Evolutionary conservation across 1,140 invertebrate species (phyloP).

Genomic region (Medauroidea extradentata): DNA sequence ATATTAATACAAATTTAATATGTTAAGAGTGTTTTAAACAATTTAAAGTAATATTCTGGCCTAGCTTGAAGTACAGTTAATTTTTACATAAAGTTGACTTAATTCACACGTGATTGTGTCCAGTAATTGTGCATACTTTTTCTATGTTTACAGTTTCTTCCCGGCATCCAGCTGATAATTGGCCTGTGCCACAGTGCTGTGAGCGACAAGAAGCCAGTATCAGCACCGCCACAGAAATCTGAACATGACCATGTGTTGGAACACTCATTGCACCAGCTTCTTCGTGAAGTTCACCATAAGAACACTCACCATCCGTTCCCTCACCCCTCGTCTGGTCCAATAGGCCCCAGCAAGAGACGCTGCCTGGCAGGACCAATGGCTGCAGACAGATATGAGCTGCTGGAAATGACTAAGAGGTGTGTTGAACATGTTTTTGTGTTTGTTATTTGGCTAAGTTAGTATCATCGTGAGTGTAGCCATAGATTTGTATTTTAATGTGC

Average conservation of each 20-base stretch:
- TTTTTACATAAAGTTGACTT: no score
- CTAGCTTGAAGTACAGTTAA: no score
- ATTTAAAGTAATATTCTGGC: no score
- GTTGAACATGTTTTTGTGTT: no score
- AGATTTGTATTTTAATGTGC: no score
- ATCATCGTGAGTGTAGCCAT: no score
- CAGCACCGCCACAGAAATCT: slow-evolving; percentile 52
- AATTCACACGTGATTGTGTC: no score
- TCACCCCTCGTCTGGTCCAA: slow-evolving; percentile 86
- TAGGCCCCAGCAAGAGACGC: slow-evolving; percentile 84
- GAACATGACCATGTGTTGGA: slow-evolving; percentile 95
- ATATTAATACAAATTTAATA: no score
- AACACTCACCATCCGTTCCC: slow-evolving; percentile 92
- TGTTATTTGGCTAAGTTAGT: no score
- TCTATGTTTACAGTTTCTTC: slow-evolving; percentile 78
- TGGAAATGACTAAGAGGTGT: slow-evolving; percentile 73
- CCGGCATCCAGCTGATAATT: slow-evolving; percentile 84
- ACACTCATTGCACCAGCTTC: slow-evolving; percentile 90
- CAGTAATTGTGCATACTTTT: no score
- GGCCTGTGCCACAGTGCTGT: slow-evolving; percentile 69
- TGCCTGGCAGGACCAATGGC: slow-evolving; percentile 87
- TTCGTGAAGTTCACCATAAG: slow-evolving; percentile 86
- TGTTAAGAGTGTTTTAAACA: no score
- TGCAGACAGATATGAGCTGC: slow-evolving; percentile 76
- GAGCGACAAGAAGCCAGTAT: slow-evolving; percentile 51